Evolutionary conservation across 1,140 invertebrate genomes (phyloP).

Genomic region (Ephestia elutella): DNA sequence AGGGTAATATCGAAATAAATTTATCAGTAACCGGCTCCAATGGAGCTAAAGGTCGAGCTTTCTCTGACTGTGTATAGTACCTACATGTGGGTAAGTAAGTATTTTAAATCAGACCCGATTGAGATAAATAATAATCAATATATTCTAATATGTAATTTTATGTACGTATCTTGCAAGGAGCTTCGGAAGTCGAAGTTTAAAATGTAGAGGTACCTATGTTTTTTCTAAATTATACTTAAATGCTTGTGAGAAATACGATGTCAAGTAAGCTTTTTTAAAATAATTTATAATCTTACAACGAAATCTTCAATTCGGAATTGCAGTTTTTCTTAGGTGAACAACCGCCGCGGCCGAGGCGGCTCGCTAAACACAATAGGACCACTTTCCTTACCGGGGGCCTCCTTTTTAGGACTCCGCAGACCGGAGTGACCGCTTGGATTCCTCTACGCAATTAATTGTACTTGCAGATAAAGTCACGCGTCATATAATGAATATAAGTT

Average conservation of each 20-base stretch:
- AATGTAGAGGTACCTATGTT: too few relatives aligned
- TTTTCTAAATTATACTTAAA: too few relatives aligned
- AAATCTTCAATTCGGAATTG: constrained; percentile 32
- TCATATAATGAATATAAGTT: not conserved
- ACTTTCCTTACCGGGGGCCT: constrained; percentile 50
- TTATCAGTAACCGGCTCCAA: not conserved
- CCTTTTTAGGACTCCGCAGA: constrained; percentile 38
- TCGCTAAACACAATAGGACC: constrained; percentile 46
- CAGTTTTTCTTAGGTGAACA: constrained; percentile 57
- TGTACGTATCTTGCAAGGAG: too few relatives aligned
- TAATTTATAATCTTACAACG: not conserved
- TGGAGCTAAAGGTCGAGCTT: not conserved
- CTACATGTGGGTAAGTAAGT: too few relatives aligned
- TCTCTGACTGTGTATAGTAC: not conserved
- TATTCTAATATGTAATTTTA: too few relatives aligned
- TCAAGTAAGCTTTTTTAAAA: too few relatives aligned
- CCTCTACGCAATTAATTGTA: constrained; percentile 5
- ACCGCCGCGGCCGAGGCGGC: constrained; percentile 27
- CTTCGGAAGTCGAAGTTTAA: too few relatives aligned
- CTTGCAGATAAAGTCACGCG: constrained; percentile 9
- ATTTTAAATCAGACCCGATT: too few relatives aligned
- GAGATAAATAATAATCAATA: too few relatives aligned
- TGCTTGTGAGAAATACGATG: too few relatives aligned
- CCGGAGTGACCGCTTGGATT: constrained; percentile 13
- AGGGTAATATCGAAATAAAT: not conserved